Conservation (phyloP, 2,888 invertebrate genomes). For the Synergus umbraculus region DNA sequence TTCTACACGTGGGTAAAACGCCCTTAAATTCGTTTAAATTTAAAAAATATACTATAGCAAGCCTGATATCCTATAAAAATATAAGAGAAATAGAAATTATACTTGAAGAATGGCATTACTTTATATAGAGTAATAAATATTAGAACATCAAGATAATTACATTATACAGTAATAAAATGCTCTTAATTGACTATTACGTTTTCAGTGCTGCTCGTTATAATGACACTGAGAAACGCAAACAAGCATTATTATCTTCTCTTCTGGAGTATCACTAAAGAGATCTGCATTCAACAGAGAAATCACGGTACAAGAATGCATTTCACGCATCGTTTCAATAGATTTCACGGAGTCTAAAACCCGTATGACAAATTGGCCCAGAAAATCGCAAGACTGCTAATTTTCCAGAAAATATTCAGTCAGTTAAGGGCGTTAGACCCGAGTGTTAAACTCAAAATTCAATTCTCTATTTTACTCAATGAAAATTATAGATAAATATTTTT, state of each 20-base stretch:
- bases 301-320: slow-evolving; percentile 22
- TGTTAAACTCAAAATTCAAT: too few relatives aligned
- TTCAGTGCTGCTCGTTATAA: slow-evolving; percentile 8
- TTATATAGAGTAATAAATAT: slow-evolving; percentile 25
- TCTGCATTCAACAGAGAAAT: slow-evolving; percentile 33
- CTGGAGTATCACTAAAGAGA: slow-evolving; percentile 28
- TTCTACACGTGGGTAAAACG: too few relatives aligned
- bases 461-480: too few relatives aligned
- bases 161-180: slow-evolving; percentile 25
- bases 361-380: slow-evolving; percentile 13
- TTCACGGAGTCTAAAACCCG: neutral
- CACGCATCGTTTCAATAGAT: slow-evolving; percentile 19
- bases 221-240: slow-evolving; percentile 36
- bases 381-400: slow-evolving; percentile 10
- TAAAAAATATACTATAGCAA: too few relatives aligned
- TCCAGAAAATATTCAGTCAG: neutral
- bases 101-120: too few relatives aligned
- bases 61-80: too few relatives aligned
- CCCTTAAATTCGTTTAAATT: too few relatives aligned
- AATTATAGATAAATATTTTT: too few relatives aligned
- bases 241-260: slow-evolving; percentile 18
- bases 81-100: too few relatives aligned
- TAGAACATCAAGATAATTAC: slow-evolving; percentile 31
- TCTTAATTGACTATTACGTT: slow-evolving; percentile 35
- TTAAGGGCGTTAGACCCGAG: too few relatives aligned